phyloP scores from a whole-genome alignment of 2,113 vertebrate genomes.

The Chaetodon auriga region DNA sequence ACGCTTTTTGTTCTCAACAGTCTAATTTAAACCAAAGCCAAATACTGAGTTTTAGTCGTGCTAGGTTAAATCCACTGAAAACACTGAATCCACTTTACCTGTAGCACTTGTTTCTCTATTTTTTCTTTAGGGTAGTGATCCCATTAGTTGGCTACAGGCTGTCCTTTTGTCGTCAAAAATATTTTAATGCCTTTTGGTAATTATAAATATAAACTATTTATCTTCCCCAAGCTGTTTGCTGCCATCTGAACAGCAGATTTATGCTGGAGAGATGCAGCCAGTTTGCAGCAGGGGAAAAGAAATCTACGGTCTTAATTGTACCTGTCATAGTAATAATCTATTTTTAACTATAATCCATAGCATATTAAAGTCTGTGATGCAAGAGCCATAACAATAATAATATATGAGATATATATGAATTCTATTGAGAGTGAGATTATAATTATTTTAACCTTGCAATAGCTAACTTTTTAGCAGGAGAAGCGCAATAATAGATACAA shows the following conservation, averaged over 20 bases:
- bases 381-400: constrained; percentile 74
- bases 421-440: constrained; percentile 68
- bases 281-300: constrained; percentile 8
- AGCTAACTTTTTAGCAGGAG: constrained; percentile 69
- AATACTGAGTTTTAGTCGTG: constrained; percentile 56
- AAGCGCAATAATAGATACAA: constrained; percentile 72
- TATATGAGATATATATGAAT: constrained; percentile 63
- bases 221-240: constrained; percentile 54
- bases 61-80: constrained; percentile 55
- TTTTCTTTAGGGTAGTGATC: constrained; percentile 35
- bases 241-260: constrained; percentile 39
- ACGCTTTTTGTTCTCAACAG: constrained; percentile 42
- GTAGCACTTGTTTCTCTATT: constrained; percentile 65
- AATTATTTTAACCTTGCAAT: constrained; percentile 77
- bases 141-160: constrained; percentile 58
- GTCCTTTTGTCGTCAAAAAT: constrained; percentile 20
- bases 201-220: constrained; percentile 67
- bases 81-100: constrained; percentile 71
- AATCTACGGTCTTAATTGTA: constrained; percentile 52
- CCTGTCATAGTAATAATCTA: constrained; percentile 73
- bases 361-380: constrained; percentile 68
- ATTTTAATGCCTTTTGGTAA: constrained; percentile 28
- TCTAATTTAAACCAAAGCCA: constrained; percentile 78
- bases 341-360: constrained; percentile 75
- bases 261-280: constrained; percentile 7